A percentile compares a stretch with the other conserved stretches of the same genome.
Evolutionary conservation across 2,797 vertebrate genomes (phyloP).

Genomic region (Coilia nasus): DNA sequence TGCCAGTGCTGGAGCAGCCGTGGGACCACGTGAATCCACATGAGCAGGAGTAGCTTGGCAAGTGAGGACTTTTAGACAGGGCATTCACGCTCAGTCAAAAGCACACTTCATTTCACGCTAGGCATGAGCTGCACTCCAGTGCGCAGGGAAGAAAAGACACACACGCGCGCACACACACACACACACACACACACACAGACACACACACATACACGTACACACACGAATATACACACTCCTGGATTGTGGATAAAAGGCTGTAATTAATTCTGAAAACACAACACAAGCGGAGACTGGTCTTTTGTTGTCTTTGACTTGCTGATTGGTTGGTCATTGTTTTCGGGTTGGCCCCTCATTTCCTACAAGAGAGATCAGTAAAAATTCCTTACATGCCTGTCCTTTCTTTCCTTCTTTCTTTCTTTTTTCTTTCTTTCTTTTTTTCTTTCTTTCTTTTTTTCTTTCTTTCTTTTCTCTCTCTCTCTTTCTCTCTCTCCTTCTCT

Average conservation of each 20-base stretch:
- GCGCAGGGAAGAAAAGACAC: neutral
- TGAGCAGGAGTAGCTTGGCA: neutral
- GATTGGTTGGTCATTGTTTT: conserved; percentile 7
- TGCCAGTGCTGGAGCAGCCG: neutral
- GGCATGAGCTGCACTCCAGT: neutral
- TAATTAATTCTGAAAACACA: conserved; percentile 20
- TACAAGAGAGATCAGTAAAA: neutral
- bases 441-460: neutral
- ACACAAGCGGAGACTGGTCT: conserved; percentile 1
- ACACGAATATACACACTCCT: neutral
- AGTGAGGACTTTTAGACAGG: neutral
- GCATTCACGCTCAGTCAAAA: conserved; percentile 11
- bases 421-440: no score
- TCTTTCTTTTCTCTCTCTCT: neutral
- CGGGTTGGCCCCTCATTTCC: neutral
- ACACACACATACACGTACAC: neutral
- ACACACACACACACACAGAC: neutral
- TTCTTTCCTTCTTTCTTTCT: neutral
- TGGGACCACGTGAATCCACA: neutral
- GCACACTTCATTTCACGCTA: conserved; percentile 4
- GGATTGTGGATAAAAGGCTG: neutral
- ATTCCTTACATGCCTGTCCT: conserved; percentile 15
- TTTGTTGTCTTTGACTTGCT: conserved; percentile 22
- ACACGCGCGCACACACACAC: neutral
- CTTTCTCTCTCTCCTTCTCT: neutral